Evolutionary conservation across 2,888 invertebrate species (phyloP), one percentile per base, ranked within the genome.

Genomic region (Drosophila maculinotata): DNA sequence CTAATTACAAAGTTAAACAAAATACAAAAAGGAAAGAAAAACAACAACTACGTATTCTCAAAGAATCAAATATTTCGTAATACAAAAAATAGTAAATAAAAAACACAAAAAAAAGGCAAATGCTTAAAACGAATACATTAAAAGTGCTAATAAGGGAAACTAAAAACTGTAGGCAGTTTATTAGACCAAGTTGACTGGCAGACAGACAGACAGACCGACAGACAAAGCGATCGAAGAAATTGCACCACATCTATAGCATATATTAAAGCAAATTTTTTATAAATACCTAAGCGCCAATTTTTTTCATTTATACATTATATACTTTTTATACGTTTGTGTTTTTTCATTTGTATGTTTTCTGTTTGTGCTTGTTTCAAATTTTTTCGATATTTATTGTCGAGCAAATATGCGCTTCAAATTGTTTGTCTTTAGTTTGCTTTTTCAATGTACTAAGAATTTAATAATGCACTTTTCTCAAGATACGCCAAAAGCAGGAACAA

Each of bases 111-210:
- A 51, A 41, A 62, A 39, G 31, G 48, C 42, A 48, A 36, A 53
- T 53, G 66, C 59, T 53, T 57, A 47, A 59, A 60, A 41, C 30
- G 15, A 54, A 57, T 15, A 53, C 38, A 51, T 38, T n/a, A 51
- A 65, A 75, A 66, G 79, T 82, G 80, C 74, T 82, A 79, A 9
- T 62, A 75, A 39, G 38, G 51, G 39, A 33, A 60, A 70, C 47
- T 58, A 54, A 51, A 35, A 49, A 33, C 53, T 53, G 36, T 51
- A 54, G 36, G 45, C 65, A 69, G 60, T 73, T 44, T 41, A 36
- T 51, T 65, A 74, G 65, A 58, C 49, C 57, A 66, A 54, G 36
- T 25, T 15, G 52, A 70, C 59, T 10, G 41, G 8, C 8, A 48
- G 66, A 69, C 51, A 44, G 38, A 58, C 28, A 15, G 33, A 58